Evolutionary conservation across 2,113 vertebrate genomes (phyloP).

Genomic region (Lontra canadensis): DNA sequence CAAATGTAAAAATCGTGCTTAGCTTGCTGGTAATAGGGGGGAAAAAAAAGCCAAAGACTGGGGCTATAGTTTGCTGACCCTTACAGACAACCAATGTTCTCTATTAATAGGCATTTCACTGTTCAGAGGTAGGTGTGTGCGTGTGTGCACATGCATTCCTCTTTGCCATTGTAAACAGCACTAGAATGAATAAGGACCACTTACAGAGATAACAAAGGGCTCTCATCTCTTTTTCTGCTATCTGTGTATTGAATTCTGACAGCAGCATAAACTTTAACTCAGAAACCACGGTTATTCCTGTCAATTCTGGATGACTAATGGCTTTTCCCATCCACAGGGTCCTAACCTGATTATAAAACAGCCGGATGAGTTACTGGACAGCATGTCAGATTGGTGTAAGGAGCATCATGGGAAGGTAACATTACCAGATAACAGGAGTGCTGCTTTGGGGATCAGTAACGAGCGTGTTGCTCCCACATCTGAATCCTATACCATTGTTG

Average conservation of each 20-base stretch:
- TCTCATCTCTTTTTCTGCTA: background rate
- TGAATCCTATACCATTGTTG: constrained; percentile 54
- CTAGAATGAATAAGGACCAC: background rate
- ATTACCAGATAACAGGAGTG: background rate
- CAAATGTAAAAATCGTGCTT: background rate
- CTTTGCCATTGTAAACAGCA: background rate
- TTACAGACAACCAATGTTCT: background rate
- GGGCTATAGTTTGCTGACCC: background rate
- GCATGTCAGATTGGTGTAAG: constrained; percentile 98
- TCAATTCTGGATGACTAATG: constrained; percentile 19
- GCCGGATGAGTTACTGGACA: constrained; percentile 92
- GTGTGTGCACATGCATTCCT: background rate
- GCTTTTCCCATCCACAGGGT: constrained; percentile 84
- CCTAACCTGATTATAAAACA: constrained; percentile 97
- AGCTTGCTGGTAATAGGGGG: background rate
- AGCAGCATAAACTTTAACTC: background rate
- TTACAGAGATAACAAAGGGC: background rate
- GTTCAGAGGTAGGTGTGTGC: background rate
- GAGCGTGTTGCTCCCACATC: constrained; percentile 9
- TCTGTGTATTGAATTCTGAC: background rate
- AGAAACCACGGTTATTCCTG: background rate
- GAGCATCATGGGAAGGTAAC: constrained; percentile 96
- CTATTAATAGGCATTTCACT: background rate
- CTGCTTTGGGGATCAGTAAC: background rate
- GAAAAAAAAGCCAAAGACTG: background rate